phyloP scores from a whole-genome alignment of 2,888 invertebrate species.

The Philaethria dido region DNA sequence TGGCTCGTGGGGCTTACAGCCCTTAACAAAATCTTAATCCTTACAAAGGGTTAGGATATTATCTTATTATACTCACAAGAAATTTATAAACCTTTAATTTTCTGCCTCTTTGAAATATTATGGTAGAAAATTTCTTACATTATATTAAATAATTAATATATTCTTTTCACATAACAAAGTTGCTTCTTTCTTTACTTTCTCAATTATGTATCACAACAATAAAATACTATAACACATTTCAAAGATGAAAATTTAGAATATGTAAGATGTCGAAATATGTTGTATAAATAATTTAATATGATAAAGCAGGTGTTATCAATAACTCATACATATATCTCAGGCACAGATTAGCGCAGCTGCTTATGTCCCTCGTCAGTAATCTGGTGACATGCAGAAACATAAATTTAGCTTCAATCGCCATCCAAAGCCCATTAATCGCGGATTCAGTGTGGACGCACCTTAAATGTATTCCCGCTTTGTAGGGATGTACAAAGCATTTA shows the following conservation, averaged over 20 bases:
- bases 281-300: slow-evolving; percentile 20
- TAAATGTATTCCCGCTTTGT: slow-evolving; percentile 64
- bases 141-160: slow-evolving; percentile 4
- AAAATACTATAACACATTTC: not conserved
- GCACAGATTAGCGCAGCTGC: slow-evolving; percentile 66
- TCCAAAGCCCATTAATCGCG: slow-evolving; percentile 76
- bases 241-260: not conserved
- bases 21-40: slow-evolving; percentile 84
- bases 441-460: slow-evolving; percentile 74
- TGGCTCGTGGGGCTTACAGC: slow-evolving; percentile 67
- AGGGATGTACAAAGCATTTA: slow-evolving; percentile 54
- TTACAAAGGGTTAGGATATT: slow-evolving; percentile 82
- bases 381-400: slow-evolving; percentile 73
- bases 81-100: slow-evolving; percentile 72
- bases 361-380: slow-evolving; percentile 63
- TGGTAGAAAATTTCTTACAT: slow-evolving; percentile 31
- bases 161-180: not conserved
- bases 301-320: slow-evolving; percentile 44
- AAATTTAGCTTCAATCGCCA: slow-evolving; percentile 80
- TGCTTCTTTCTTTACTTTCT: not conserved
- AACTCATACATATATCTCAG: slow-evolving; percentile 43
- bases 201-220: not conserved
- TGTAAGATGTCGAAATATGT: not conserved
- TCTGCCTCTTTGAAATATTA: slow-evolving; percentile 61
- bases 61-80: slow-evolving; percentile 81